Evolutionary conservation across 1,140 invertebrate genomes (phyloP).

Genomic region (Trinorchestia longiramus): DNA sequence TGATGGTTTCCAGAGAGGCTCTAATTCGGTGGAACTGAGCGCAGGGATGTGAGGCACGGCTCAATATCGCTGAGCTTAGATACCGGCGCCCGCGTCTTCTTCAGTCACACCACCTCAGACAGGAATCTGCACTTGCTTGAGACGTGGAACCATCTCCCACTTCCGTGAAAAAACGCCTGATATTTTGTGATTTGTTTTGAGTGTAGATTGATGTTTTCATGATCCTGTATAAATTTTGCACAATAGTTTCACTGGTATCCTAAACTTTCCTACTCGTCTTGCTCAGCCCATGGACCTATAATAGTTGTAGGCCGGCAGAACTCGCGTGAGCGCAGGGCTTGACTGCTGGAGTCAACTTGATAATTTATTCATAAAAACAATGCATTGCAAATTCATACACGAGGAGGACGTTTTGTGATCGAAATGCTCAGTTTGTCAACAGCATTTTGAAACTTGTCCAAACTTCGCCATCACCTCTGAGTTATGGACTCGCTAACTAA

Average conservation of each 20-base stretch:
- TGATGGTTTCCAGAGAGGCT: constrained; percentile 21
- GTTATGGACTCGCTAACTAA: background rate
- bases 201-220: too few relatives aligned
- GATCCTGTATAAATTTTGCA: too few relatives aligned
- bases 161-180: background rate
- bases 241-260: too few relatives aligned
- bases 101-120: background rate
- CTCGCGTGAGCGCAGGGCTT: too few relatives aligned
- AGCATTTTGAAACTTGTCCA: background rate
- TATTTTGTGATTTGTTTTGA: too few relatives aligned
- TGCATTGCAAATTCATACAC: too few relatives aligned
- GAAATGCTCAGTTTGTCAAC: background rate
- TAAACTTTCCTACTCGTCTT: too few relatives aligned
- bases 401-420: too few relatives aligned
- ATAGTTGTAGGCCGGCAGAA: too few relatives aligned
- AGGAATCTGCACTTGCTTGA: background rate
- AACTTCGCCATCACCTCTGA: background rate
- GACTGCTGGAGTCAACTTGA: too few relatives aligned
- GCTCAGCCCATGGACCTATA: too few relatives aligned
- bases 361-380: too few relatives aligned
- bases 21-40: constrained; percentile 25
- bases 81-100: background rate
- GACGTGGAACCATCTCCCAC: background rate
- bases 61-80: background rate
- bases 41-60: background rate